Conservation (phyloP, 2,797 vertebrate species). For the Anableps anableps region DNA sequence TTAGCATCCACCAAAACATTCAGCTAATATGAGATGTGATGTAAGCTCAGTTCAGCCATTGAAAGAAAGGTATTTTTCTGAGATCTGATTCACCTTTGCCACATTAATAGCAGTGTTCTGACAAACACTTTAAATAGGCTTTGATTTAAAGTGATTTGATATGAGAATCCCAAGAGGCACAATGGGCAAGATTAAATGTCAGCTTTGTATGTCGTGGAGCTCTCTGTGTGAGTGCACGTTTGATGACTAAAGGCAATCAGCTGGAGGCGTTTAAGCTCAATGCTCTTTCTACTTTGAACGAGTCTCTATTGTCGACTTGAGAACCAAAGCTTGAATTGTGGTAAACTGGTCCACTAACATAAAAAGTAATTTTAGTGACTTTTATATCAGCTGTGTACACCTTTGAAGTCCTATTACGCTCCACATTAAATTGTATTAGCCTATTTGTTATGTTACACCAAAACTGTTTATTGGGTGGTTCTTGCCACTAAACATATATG, state of each 20-base stretch:
- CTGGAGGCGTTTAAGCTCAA: neutral
- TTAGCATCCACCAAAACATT: neutral
- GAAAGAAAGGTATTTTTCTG: neutral
- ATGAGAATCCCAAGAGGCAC: neutral
- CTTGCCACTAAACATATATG: neutral
- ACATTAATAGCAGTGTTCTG: neutral
- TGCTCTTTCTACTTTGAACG: neutral
- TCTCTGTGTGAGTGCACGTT: neutral
- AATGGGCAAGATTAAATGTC: neutral
- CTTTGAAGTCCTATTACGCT: neutral
- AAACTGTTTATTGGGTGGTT: neutral
- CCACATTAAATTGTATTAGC: neutral
- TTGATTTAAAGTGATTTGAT: neutral
- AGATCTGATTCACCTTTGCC: neutral
- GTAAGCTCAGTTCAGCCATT: neutral
- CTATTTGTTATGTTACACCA: neutral
- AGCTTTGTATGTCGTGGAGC: neutral
- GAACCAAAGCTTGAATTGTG: neutral
- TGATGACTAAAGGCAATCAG: constrained; percentile 2
- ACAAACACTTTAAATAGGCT: neutral
- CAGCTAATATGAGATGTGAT: neutral
- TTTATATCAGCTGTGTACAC: neutral
- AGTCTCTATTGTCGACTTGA: neutral
- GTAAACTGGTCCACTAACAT: neutral
- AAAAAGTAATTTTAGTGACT: neutral